Conservation (phyloP, 2,113 vertebrate genomes). For the Planiliza haematocheilus region DNA sequence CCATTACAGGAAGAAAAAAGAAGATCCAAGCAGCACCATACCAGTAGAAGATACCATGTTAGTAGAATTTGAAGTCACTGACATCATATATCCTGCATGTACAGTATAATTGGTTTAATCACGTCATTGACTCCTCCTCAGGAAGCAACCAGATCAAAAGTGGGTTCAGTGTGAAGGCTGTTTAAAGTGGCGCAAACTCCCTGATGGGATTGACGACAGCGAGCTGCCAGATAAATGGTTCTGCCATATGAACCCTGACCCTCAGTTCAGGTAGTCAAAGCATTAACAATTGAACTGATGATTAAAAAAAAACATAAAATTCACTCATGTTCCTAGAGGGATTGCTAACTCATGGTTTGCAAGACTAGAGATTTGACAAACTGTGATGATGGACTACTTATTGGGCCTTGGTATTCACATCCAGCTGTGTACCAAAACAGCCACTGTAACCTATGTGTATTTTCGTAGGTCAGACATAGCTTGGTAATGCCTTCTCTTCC, state of each 20-base stretch:
- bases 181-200: conserved; percentile 92
- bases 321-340: too few relatives aligned
- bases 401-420: too few relatives aligned
- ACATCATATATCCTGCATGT: not conserved
- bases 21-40: conserved; percentile 77
- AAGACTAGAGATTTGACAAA: too few relatives aligned
- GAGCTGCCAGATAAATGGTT: conserved; percentile 92
- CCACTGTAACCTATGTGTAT: too few relatives aligned
- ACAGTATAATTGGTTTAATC: not conserved
- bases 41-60: conserved; percentile 90
- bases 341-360: too few relatives aligned
- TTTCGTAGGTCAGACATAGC: too few relatives aligned
- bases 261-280: conserved; percentile 79
- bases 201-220: conserved; percentile 87
- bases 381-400: too few relatives aligned
- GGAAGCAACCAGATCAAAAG: conserved; percentile 93
- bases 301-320: too few relatives aligned
- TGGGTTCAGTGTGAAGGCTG: conserved; percentile 94
- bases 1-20: conserved; percentile 79
- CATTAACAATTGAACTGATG: too few relatives aligned
- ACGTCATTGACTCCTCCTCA: conserved; percentile 50
- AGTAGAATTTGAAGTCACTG: conserved; percentile 69
- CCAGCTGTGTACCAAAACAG: too few relatives aligned
- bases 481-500: too few relatives aligned
- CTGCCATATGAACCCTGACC: conserved; percentile 92